phyloP scores from a whole-genome alignment of 2,797 vertebrate species.

The Rhinichthys osculus region DNA sequence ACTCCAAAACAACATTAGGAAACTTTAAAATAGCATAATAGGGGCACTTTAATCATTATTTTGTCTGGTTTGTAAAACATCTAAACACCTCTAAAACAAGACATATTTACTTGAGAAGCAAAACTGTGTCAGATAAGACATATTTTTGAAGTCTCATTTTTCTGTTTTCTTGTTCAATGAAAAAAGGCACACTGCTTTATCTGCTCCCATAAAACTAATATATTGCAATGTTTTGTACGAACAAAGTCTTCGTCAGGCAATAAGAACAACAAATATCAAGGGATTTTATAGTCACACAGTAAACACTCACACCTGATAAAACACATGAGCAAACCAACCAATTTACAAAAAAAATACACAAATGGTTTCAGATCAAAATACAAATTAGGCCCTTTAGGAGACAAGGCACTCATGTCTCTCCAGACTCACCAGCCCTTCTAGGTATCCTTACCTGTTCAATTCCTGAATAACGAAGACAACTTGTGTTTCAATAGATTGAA shows the following conservation, averaged over 20 bases:
- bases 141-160: neutral
- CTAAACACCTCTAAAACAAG: neutral
- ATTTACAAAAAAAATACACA: too few relatives aligned
- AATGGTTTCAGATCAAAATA: too few relatives aligned
- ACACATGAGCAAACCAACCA: too few relatives aligned
- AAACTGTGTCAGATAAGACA: neutral
- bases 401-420: too few relatives aligned
- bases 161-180: neutral
- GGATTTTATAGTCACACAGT: neutral
- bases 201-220: neutral
- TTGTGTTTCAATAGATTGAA: too few relatives aligned
- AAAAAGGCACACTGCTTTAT: neutral
- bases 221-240: neutral
- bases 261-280: neutral
- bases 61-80: conserved; percentile 5
- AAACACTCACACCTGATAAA: too few relatives aligned
- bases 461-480: too few relatives aligned
- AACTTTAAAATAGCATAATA: too few relatives aligned
- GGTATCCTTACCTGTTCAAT: too few relatives aligned
- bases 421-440: too few relatives aligned
- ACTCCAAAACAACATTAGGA: too few relatives aligned
- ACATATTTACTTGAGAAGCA: neutral
- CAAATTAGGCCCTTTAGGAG: too few relatives aligned
- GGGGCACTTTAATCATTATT: neutral
- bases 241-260: neutral